Evolutionary conservation across 2,113 vertebrate species (phyloP), one percentile per base, ranked within the genome.

Genomic region (Lathamus discolor): DNA sequence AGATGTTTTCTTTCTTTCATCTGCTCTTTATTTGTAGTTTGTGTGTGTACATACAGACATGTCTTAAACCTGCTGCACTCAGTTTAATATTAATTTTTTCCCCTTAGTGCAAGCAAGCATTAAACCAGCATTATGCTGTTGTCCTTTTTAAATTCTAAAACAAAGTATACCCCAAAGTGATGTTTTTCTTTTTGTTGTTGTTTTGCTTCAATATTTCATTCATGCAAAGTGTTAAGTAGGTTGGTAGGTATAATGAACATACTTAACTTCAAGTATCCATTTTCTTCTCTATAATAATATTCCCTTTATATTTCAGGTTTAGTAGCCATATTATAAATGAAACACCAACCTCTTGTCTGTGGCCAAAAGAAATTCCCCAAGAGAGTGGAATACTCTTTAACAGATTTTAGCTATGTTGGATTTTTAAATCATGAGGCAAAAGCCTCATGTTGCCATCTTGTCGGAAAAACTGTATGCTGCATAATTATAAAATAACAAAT

Each of bases 181-280:
- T 77, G 46, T 37, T 54, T 86, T 46, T 9, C 4, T 44, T 62
- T 92, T 70, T 69, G 39, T 74, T 80, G 23, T 35, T 54, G 35
- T 64, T 93, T 85, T 79, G 16, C 35, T 69, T 79, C 75, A 62
- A 69, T 95, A 92, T 92, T 95, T 93, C 93, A 92, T 95, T 91
- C 62, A 93, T 80, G 54, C 41, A 51, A 91, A 91, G 25, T 63
- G n/a, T 20, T 77, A 93, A 94, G 75, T 94, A 91, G 69, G 66
- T 94, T 95, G 95, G 84, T 79, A 95, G 74, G 81, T 89, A 62
- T 13, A 55, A 83, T 0, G 5, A 70, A 43, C 37, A 19, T 39
- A 51, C 27, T 67, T 41, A 59, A 57, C 61, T 82, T 48, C 18
- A 51, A 89, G 15, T 76, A 74, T 57, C 67, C 33, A 11, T 59